phyloP scores from a whole-genome alignment of 2,113 vertebrate species.

The Paracanthobrama guichenoti region DNA sequence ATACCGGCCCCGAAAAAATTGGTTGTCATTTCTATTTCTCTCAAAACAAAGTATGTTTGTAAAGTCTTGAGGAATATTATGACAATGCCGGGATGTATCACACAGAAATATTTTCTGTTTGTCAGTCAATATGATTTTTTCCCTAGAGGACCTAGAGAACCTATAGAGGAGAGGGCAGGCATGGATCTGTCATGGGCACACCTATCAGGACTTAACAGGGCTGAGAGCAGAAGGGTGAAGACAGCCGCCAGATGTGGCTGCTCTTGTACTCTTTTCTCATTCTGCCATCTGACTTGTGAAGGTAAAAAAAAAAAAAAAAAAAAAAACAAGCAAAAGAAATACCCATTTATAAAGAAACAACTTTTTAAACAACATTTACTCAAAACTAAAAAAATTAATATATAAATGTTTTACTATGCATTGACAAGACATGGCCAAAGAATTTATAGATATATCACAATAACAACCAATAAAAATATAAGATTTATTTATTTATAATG shows the following conservation, averaged over 20 bases:
- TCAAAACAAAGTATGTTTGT: neutral
- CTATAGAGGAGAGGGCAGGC: conserved; percentile 20
- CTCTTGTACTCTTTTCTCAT: neutral
- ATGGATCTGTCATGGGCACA: conserved; percentile 29
- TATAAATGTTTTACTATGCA: too few relatives aligned
- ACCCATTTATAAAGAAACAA: neutral
- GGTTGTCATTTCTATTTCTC: neutral
- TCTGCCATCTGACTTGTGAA: neutral
- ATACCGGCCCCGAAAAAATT: neutral
- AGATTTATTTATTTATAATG: neutral
- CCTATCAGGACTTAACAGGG: conserved; percentile 7
- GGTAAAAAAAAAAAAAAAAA: neutral
- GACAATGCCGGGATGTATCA: neutral
- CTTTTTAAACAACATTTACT: neutral
- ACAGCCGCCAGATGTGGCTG: conserved; percentile 15
- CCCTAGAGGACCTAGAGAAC: neutral
- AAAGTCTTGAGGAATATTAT: neutral
- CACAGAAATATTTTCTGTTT: neutral
- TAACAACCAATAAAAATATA: too few relatives aligned
- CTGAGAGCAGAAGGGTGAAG: conserved; percentile 21
- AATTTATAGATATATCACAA: too few relatives aligned
- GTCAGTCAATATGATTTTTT: neutral
- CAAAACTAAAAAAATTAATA: neutral
- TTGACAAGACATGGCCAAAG: too few relatives aligned
- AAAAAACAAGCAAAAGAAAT: neutral